These are phyloP conservation scores for Atlantisia rogersi DNA, from an alignment of 2,113 vertebrate species.

Conservation along the genomic window DNA sequence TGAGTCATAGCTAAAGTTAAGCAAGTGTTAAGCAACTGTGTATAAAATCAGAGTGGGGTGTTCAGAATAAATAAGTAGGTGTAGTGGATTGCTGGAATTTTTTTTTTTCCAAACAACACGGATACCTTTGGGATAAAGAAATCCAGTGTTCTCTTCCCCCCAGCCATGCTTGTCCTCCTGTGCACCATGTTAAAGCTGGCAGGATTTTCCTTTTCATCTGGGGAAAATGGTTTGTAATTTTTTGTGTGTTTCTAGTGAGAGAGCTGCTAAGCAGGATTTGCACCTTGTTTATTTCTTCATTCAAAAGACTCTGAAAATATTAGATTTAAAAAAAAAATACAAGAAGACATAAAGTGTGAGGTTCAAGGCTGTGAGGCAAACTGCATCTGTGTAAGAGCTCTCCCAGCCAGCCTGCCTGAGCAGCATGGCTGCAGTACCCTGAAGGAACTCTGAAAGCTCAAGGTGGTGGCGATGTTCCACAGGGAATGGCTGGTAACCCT, in stretches of 20 bases:
- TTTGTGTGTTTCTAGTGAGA: neutral
- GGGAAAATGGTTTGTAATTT: neutral
- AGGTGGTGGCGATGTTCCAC: neutral
- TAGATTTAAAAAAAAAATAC: neutral
- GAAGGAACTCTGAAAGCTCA: neutral
- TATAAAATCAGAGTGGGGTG: neutral
- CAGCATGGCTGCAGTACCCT: neutral
- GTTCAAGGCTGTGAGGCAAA: too few species aligned
- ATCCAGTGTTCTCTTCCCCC: neutral
- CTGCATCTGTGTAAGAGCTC: neutral
- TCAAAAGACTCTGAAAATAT: neutral
- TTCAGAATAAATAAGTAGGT: neutral
- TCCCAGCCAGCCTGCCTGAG: neutral
- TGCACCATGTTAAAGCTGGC: neutral
- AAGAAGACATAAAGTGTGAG: neutral
- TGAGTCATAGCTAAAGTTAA: neutral
- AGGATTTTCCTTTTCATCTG: neutral
- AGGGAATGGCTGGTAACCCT: neutral
- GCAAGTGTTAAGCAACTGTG: neutral
- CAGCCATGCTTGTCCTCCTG: neutral
- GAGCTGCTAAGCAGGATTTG: neutral
- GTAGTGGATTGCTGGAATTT: neutral
- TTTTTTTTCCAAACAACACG: neutral
- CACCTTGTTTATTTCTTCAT: neutral
- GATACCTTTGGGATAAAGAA: neutral